Percentiles rank a stretch among this genome's conserved stretches.
Conservation (phyloP, 2,113 vertebrate genomes). For the Ariopsis seemanni region DNA sequence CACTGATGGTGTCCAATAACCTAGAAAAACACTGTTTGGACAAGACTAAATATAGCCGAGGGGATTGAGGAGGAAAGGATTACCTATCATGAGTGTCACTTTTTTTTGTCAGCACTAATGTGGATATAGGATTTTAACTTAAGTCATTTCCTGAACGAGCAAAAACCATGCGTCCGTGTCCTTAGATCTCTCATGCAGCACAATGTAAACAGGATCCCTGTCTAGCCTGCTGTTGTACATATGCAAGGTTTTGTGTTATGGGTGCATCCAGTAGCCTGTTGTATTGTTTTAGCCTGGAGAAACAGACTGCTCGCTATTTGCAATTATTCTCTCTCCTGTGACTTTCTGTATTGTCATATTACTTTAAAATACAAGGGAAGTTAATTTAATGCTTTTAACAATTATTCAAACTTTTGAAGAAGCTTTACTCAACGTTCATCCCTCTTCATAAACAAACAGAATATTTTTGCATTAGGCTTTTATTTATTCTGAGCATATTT, state of each 20-base stretch:
- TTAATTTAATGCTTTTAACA: not conserved
- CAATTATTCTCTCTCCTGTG: conserved; percentile 9
- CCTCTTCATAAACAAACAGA: not conserved
- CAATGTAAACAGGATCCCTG: conserved; percentile 57
- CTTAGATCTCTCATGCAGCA: conserved; percentile 47
- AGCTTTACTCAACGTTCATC: not conserved
- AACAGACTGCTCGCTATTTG: conserved; percentile 4
- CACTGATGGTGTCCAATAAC: conserved; percentile 66
- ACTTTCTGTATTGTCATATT: conserved; percentile 28
- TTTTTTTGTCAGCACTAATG: conserved; percentile 51
- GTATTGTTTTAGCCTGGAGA: conserved; percentile 22
- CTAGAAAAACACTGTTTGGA: conserved; percentile 61
- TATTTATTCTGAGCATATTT: not conserved
- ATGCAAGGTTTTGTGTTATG: conserved; percentile 38
- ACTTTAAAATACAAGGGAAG: not conserved
- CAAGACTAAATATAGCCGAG: conserved; percentile 61
- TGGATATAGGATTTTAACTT: conserved; percentile 44
- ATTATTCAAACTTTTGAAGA: not conserved
- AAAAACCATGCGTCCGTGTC: conserved; percentile 35
- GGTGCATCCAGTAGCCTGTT: conserved; percentile 34
- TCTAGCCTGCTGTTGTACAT: conserved; percentile 44
- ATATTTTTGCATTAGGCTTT: not conserved
- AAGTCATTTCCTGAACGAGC: conserved; percentile 44
- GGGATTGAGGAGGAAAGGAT: conserved; percentile 58
- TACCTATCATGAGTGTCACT: conserved; percentile 52